These are phyloP conservation scores for Willisornis vidua DNA, from an alignment of 2,113 vertebrate species.

Conservation along the genomic window DNA sequence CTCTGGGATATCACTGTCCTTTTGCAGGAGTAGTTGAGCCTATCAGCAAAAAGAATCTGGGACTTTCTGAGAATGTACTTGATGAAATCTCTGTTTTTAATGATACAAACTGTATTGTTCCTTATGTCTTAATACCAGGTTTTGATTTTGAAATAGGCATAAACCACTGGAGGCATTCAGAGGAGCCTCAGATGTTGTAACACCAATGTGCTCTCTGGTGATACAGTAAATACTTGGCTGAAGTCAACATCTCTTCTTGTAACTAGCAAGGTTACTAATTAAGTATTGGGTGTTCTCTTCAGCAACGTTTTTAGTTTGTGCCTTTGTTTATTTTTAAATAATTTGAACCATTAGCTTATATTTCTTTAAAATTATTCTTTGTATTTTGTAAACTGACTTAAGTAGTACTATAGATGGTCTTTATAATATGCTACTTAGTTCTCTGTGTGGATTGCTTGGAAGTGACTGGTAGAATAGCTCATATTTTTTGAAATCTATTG, in stretches of 20 bases:
- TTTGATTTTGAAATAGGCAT: background rate
- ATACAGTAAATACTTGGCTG: background rate
- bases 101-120: background rate
- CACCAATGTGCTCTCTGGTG: background rate
- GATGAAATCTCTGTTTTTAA: background rate
- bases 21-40: background rate
- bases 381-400: background rate
- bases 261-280: background rate
- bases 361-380: background rate
- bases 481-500: background rate
- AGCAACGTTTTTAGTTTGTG: background rate
- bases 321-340: background rate
- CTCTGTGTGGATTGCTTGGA: background rate
- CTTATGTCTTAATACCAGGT: background rate
- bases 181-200: background rate
- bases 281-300: background rate
- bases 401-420: background rate
- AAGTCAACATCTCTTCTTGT: background rate
- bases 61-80: background rate
- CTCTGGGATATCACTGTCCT: background rate
- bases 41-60: background rate
- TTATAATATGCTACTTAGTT: background rate
- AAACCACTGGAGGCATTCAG: background rate
- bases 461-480: background rate
- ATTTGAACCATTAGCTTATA: background rate